Conservation (phyloP, 2,113 vertebrate genomes). For the Hippocampus abdominalis region DNA sequence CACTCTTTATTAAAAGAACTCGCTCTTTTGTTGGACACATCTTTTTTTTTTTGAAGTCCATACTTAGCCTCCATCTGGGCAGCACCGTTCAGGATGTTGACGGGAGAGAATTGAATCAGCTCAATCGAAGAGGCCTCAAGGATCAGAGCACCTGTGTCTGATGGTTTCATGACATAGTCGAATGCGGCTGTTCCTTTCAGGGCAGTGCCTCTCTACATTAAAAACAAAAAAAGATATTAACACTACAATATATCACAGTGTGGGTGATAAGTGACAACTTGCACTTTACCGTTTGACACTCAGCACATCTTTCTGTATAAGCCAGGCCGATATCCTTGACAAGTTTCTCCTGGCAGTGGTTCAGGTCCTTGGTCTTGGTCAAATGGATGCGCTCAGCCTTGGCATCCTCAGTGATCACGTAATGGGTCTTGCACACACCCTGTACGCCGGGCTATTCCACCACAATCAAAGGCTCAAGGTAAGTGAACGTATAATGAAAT, state of each 20-base stretch:
- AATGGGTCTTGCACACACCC: slow-evolving; percentile 81
- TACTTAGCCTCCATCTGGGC: slow-evolving; percentile 78
- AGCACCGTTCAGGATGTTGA: slow-evolving; percentile 73
- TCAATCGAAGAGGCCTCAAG: slow-evolving; percentile 68
- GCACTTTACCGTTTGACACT: slow-evolving; percentile 62
- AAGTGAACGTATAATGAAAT: background rate
- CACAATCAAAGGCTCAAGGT: background rate
- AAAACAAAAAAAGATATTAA: slow-evolving; percentile 12
- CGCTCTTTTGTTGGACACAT: background rate
- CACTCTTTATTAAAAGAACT: background rate
- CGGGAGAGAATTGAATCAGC: slow-evolving; percentile 72
- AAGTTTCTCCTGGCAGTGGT: slow-evolving; percentile 76
- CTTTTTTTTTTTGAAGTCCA: slow-evolving; percentile 16
- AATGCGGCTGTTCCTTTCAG: slow-evolving; percentile 67
- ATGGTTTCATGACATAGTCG: slow-evolving; percentile 75
- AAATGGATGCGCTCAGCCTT: slow-evolving; percentile 56
- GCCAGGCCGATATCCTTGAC: slow-evolving; percentile 68
- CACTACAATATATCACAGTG: background rate
- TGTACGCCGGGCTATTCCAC: slow-evolving; percentile 71
- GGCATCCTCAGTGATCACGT: slow-evolving; percentile 72
- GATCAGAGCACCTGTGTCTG: slow-evolving; percentile 59
- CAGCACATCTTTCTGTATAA: slow-evolving; percentile 63
- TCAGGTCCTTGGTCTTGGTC: slow-evolving; percentile 77
- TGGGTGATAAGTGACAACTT: background rate
- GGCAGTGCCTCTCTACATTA: slow-evolving; percentile 64